Conservation (phyloP, 1,140 invertebrate species). For the Drosophila pectinifera region DNA sequence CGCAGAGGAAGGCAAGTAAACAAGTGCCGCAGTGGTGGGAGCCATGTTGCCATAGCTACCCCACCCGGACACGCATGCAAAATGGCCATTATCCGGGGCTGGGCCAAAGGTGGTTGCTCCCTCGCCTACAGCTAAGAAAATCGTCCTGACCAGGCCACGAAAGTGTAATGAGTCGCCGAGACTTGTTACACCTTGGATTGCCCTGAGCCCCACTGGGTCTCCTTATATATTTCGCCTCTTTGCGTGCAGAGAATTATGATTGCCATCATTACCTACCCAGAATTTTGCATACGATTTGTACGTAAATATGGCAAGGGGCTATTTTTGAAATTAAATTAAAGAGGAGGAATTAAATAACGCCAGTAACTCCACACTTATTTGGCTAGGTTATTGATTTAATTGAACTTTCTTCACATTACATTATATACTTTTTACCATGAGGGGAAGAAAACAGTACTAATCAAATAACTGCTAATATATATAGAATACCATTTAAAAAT, state of each 20-base stretch:
- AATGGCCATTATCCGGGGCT: conserved; percentile 53
- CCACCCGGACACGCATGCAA: conserved; percentile 68
- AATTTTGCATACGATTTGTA: conserved; percentile 38
- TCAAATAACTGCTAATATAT: too few species aligned
- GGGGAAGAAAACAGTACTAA: too few species aligned
- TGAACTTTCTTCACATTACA: not conserved
- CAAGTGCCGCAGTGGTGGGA: conserved; percentile 46
- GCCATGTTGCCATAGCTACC: conserved; percentile 75
- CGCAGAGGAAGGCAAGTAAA: conserved; percentile 64
- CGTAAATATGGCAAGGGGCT: not conserved
- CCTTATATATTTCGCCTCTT: conserved; percentile 19
- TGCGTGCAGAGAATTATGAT: conserved; percentile 73
- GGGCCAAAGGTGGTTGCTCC: conserved; percentile 25
- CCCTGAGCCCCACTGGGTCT: conserved; percentile 20
- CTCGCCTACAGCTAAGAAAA: conserved; percentile 7
- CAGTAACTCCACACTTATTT: not conserved
- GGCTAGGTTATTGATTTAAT: not conserved
- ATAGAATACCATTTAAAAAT: too few species aligned
- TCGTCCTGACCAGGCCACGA: conserved; percentile 3
- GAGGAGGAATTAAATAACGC: not conserved
- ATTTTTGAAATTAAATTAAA: conserved; percentile 41
- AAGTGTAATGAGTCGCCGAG: conserved; percentile 14
- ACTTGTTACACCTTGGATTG: conserved; percentile 64
- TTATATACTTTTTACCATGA: too few species aligned
- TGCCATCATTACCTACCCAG: conserved; percentile 54